phyloP scores from a whole-genome alignment of 2,888 invertebrate genomes.

The Clistopyga incitator region DNA sequence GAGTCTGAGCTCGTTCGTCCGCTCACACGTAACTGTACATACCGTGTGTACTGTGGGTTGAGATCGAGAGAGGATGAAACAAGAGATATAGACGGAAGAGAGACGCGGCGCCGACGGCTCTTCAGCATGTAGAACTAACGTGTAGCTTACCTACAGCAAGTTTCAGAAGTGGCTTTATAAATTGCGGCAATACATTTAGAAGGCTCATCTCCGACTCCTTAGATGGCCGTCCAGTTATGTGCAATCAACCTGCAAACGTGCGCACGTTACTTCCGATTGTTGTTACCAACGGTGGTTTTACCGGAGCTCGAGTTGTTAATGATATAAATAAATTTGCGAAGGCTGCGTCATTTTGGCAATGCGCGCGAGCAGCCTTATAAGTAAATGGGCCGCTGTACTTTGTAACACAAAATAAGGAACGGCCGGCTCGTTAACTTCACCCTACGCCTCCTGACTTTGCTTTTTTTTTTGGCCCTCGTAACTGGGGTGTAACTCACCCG shows the following conservation, averaged over 20 bases:
- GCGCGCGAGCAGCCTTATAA: background rate
- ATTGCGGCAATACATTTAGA: constrained; percentile 70
- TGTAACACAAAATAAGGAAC: too few species aligned
- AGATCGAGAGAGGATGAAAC: constrained; percentile 32
- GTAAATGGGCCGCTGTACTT: too few species aligned
- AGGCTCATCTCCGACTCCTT: constrained; percentile 68
- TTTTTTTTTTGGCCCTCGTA: too few species aligned
- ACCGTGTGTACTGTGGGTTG: constrained; percentile 32
- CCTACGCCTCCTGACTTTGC: too few species aligned
- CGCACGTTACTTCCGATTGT: constrained; percentile 45
- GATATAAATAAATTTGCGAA: background rate
- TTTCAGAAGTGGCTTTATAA: constrained; percentile 43
- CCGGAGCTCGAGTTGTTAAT: background rate
- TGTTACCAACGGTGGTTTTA: constrained; percentile 32
- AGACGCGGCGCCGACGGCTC: constrained; percentile 50
- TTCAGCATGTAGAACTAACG: constrained; percentile 28
- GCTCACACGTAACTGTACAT: constrained; percentile 56
- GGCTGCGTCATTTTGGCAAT: background rate
- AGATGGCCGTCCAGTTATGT: constrained; percentile 62
- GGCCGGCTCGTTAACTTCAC: too few species aligned
- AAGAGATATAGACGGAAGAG: constrained; percentile 26
- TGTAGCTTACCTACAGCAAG: background rate
- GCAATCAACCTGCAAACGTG: constrained; percentile 56
- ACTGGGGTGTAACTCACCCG: too few species aligned
- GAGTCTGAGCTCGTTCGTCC: constrained; percentile 48